phyloP scores from a whole-genome alignment of 1,140 invertebrate species.

The Holotrichia oblita region DNA sequence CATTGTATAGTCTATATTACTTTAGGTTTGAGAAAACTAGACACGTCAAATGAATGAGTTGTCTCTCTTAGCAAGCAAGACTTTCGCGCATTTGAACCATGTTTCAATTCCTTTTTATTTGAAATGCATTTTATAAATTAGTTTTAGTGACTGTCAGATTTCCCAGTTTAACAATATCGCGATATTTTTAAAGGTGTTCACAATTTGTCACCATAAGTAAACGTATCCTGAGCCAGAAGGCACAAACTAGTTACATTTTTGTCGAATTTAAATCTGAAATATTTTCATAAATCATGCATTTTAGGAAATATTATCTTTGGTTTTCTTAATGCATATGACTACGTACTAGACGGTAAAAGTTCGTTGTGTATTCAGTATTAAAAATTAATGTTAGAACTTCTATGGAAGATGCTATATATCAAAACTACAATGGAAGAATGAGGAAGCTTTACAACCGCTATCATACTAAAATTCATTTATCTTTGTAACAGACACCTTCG shows the following conservation, averaged over 20 bases:
- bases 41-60: too few species aligned
- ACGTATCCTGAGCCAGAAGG: too few species aligned
- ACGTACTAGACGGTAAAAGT: background rate
- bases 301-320: background rate
- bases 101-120: too few species aligned
- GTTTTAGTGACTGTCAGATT: too few species aligned
- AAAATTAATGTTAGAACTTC: background rate
- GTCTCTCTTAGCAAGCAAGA: too few species aligned
- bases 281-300: background rate
- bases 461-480: constrained; percentile 14
- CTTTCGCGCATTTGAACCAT: too few species aligned
- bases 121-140: too few species aligned
- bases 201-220: too few species aligned
- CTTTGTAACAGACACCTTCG: background rate
- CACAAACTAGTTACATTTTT: background rate
- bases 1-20: too few species aligned
- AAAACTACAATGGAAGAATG: background rate
- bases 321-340: background rate
- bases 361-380: background rate
- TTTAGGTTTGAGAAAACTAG: too few species aligned
- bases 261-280: background rate
- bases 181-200: too few species aligned
- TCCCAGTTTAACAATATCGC: too few species aligned
- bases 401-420: background rate
- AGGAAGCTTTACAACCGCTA: background rate